phyloP scores from a whole-genome alignment of 2,797 vertebrate species.

The Clarias platycephalus region DNA sequence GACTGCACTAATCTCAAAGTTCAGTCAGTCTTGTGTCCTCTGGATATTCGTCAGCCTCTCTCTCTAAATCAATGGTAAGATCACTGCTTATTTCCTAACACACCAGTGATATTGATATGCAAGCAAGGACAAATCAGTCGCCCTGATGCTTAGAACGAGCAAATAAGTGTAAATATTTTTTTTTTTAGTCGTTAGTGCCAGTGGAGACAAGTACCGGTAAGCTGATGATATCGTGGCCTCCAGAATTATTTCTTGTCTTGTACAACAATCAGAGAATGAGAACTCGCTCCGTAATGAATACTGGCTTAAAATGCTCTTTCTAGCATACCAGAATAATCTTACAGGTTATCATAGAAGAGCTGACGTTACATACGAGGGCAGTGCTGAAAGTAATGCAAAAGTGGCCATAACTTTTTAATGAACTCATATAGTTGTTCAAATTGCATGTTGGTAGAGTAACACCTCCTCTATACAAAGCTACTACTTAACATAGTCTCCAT shows the following conservation, averaged over 20 bases:
- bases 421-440: too few species aligned
- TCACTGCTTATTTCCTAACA: neutral
- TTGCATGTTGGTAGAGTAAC: too few species aligned
- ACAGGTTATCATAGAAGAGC: neutral
- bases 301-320: neutral
- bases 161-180: neutral
- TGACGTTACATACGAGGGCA: too few species aligned
- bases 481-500: too few species aligned
- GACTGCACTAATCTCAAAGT: too few species aligned
- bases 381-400: too few species aligned
- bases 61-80: neutral
- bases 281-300: too few species aligned
- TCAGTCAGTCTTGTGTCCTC: neutral
- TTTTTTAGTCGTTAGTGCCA: neutral
- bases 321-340: too few species aligned
- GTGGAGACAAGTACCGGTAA: neutral
- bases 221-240: neutral
- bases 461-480: too few species aligned
- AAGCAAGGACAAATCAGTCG: neutral
- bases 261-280: neutral
- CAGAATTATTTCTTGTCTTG: neutral
- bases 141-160: neutral
- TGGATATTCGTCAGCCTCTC: neutral
- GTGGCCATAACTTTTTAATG: too few species aligned
- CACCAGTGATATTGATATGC: neutral